Conservation (phyloP, 2,113 vertebrate species). For the Cacatua alba region DNA sequence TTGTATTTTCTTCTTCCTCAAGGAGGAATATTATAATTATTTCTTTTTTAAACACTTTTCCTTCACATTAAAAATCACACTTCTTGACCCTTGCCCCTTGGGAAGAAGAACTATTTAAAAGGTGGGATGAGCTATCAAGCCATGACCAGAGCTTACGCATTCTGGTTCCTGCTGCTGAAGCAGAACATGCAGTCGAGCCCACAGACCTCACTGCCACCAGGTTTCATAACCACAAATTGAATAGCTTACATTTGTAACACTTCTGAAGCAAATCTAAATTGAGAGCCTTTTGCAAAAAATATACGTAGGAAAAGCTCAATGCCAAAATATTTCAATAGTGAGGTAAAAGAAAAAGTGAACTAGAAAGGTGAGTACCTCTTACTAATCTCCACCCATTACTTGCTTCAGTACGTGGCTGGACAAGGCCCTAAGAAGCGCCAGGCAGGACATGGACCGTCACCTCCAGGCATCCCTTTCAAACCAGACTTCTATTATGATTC, state of each 20-base stretch:
- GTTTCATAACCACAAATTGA: background rate
- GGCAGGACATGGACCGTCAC: background rate
- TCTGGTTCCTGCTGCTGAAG: background rate
- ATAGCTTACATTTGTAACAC: background rate
- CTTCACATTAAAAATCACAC: background rate
- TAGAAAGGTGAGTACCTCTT: background rate
- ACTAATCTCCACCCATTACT: background rate
- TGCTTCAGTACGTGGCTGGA: background rate
- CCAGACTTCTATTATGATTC: background rate
- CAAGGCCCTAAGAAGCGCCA: background rate
- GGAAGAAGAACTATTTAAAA: background rate
- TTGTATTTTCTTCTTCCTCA: background rate
- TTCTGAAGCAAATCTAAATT: background rate
- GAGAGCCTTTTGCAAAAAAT: background rate
- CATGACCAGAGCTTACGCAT: fast-evolving
- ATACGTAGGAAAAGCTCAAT: background rate
- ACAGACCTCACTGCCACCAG: background rate
- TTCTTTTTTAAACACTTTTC: background rate
- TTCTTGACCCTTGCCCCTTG: background rate
- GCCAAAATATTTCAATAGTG: background rate
- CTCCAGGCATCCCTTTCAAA: background rate
- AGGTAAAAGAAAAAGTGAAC: background rate
- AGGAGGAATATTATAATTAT: background rate
- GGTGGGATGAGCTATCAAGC: background rate
- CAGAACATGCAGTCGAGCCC: background rate